Evolutionary conservation across 92 coral and sea anemone genomes (phyloP), one percentile per base, ranked within the genome.

Genomic region (Porites rus): DNA sequence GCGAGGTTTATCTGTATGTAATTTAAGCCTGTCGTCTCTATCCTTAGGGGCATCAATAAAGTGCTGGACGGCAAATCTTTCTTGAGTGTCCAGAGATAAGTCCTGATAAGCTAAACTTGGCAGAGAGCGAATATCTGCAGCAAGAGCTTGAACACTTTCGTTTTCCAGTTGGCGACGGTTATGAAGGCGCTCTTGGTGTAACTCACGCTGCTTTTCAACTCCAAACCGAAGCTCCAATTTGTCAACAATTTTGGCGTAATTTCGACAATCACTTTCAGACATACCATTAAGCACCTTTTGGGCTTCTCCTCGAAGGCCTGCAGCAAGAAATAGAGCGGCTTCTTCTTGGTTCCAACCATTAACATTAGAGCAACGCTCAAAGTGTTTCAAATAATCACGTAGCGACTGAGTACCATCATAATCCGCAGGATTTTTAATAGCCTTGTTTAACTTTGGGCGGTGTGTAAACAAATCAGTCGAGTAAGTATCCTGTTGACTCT

Each of bases 21-120:
- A 38, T 25, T 73, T 75, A 22, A 85, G 70, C 54, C 90, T 75
- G 78, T 90, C 86, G 16, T 28, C 31, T 28, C 31, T 3, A 28
- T 28, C 31, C 31, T 28, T 90, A 21, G 86, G 13, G 5, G 93
- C 93, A 46, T 90, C 93, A 17, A 86, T 84, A 19, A 86, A 90
- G 31, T 86, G 87, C 75, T 90, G 90, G 9, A 90, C 90, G 25
- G 80, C 85, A 62, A 84, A 89, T 61, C 92, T 69, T 77, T 89
- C 92, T 70, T 89, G 89, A 84, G 65, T 84, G 89, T 59, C 52
- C 2, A 51, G 31, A 12, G 73, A 68, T 68, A 68, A 68, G 5
- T 24, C 73, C 28, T 89, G 92, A 69, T 89, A 89, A 11, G 90
- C 92, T 71, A 56, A 79, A 69, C 63, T 89, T 80, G n/a, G 51